Percentiles rank a stretch among this genome's conserved stretches.
Evolutionary conservation across 1,140 invertebrate species (phyloP).

Genomic region (Drosophila elegans): DNA sequence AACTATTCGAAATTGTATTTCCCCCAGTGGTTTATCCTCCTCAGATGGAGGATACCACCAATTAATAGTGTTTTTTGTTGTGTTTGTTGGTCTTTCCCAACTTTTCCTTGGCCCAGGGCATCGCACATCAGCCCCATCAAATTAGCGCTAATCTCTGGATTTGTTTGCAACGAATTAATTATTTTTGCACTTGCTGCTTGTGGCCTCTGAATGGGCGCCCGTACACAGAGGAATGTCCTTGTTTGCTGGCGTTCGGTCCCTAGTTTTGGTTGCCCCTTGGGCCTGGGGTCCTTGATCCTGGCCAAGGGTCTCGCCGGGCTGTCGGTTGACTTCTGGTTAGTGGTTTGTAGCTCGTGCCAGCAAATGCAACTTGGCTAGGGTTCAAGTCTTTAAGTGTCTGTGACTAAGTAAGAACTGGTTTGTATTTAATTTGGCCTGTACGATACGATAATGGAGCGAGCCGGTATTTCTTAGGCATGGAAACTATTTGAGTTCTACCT

Average conservation of each 20-base stretch:
- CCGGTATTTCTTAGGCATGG: too few species aligned
- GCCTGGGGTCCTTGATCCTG: constrained; percentile 14
- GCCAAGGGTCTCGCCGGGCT: constrained; percentile 13
- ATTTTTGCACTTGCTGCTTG: constrained; percentile 64
- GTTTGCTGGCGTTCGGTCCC: constrained; percentile 1
- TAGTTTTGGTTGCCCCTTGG: constrained; percentile 20
- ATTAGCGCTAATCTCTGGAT: constrained; percentile 58
- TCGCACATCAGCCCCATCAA: constrained; percentile 54
- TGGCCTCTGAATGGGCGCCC: constrained; percentile 14
- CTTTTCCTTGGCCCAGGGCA: constrained; percentile 34
- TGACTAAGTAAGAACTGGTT: constrained; percentile 45
- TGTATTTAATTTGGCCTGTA: constrained; percentile 42
- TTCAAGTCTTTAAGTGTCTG: constrained; percentile 45
- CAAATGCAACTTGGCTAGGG: constrained; percentile 46
- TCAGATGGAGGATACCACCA: constrained; percentile 14
- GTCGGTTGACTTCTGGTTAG: constrained; percentile 45
- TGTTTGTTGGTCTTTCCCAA: constrained; percentile 6
- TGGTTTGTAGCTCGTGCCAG: constrained; percentile 56
- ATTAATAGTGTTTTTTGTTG: constrained; percentile 26
- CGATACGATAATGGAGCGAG: not conserved
- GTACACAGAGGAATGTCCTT: constrained; percentile 29
- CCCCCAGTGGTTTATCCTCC: not conserved
- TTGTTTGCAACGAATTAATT: constrained; percentile 69
- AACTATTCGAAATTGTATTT: not conserved
- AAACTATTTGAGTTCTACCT: not conserved